Conservation (phyloP, 2,113 vertebrate species). For the Argyrosomus japonicus region DNA sequence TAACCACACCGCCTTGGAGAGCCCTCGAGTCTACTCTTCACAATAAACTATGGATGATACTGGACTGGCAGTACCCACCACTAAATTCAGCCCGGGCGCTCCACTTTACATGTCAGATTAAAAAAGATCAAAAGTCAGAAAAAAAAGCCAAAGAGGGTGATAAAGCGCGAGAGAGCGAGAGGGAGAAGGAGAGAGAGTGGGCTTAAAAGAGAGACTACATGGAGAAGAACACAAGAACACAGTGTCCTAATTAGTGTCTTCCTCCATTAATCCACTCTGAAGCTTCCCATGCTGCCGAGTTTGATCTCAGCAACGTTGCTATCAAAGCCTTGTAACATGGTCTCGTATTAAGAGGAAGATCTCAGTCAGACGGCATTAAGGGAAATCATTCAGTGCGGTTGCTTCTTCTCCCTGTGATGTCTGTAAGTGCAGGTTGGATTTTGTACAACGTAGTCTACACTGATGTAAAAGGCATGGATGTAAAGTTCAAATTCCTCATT, state of each 20-base stretch:
- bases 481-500: not conserved
- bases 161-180: constrained; percentile 40
- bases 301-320: constrained; percentile 66
- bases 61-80: constrained; percentile 12
- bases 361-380: constrained; percentile 58
- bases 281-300: constrained; percentile 64
- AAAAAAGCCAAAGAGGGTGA: constrained; percentile 16
- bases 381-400: constrained; percentile 2
- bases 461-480: not conserved
- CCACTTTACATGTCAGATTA: constrained; percentile 55
- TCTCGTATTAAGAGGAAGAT: constrained; percentile 51
- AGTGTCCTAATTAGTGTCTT: constrained; percentile 76
- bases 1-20: constrained; percentile 8
- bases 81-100: constrained; percentile 1
- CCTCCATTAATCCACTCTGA: constrained; percentile 70
- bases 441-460: not conserved
- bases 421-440: constrained; percentile 13
- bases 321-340: constrained; percentile 66
- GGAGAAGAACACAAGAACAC: constrained; percentile 67
- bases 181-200: constrained; percentile 1
- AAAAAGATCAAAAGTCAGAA: constrained; percentile 60
- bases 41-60: constrained; percentile 15
- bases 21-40: constrained; percentile 18
- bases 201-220: constrained; percentile 58
- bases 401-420: constrained; percentile 17